phyloP scores from a whole-genome alignment of 2,888 invertebrate genomes.

The Deroplatys truncata region DNA sequence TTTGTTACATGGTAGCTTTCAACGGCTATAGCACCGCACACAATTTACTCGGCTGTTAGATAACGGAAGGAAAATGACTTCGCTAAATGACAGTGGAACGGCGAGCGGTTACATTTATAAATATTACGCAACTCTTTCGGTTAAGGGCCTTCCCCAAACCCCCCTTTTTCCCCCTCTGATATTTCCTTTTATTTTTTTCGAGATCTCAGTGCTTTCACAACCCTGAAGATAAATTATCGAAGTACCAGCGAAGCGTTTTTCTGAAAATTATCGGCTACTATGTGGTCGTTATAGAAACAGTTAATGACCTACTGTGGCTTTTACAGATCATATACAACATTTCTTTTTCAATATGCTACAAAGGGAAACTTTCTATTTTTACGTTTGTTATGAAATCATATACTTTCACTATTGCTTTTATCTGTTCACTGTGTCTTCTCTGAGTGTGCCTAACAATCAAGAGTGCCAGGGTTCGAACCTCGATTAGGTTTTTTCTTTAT shows the following conservation, averaged over 20 bases:
- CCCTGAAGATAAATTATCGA: not conserved
- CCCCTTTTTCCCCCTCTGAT: not conserved
- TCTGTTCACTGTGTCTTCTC: too few species aligned
- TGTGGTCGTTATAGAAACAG: not conserved
- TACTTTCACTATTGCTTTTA: too few species aligned
- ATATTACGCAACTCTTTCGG: not conserved
- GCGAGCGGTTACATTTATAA: not conserved
- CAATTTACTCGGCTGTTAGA: not conserved
- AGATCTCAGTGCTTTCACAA: not conserved
- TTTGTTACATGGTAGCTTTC: not conserved
- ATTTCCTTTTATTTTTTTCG: not conserved
- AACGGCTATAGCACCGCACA: not conserved
- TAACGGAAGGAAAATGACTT: not conserved
- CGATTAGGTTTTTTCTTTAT: too few species aligned
- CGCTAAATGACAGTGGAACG: not conserved
- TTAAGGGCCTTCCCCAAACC: too few species aligned
- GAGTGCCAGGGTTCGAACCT: too few species aligned
- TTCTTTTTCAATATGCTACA: not conserved
- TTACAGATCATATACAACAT: not conserved
- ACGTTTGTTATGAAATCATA: too few species aligned
- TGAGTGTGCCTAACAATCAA: too few species aligned
- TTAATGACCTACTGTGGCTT: not conserved
- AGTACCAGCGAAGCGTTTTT: not conserved
- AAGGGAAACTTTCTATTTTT: not conserved
- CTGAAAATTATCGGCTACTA: not conserved